Evolutionary conservation across 1,140 invertebrate genomes (phyloP), one percentile per base, ranked within the genome.

Genomic region (Bombus vancouverensis): DNA sequence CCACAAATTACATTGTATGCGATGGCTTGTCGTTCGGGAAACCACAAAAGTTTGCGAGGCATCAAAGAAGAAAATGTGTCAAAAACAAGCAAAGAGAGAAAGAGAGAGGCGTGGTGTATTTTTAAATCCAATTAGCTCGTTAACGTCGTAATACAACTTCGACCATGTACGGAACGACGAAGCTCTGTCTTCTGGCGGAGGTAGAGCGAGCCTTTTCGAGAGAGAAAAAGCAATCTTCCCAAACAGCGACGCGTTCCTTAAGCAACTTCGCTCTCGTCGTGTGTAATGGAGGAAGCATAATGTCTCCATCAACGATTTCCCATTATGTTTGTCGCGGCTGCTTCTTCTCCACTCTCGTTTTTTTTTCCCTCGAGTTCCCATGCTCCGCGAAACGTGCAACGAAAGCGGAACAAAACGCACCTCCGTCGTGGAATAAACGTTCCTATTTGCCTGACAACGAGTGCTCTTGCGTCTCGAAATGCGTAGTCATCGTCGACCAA

Each of bases 241-340:
- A 59, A 85, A 80, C 66, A 72, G 28, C 59, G 28, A 25, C n/a
- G 1, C 75, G 44, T 12, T 4, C 22, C 37, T 78, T 77, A 59
- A 84, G 82, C 65, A 79, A 75, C 72, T 28, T 62, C 65, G 42
- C 66, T 44, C 73, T 84, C 79, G 70, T 83, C 57, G 80, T 65
- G 72, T 77, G 81, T 77, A 89, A 87, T 68, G 77, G 74, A 57
- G 66, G 70, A 79, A 57, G 81, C 57, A 80, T 85, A 85, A 90
- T 87, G 78, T 89, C 88, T 90, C 88, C 75, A 90, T 89, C 81
- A 90, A 89, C 88, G 78, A 72, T 90, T 89, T 89, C 81, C 85
- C 85, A 85, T 89, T 90, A 87, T 65, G 79, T 44, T 89, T 79
- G 68, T 74, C 80, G 66, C 42, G 32, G 28, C 28, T 6, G 34